A percentile compares a stretch with the other conserved stretches of the same genome.
Evolutionary conservation across 2,888 invertebrate species (phyloP).

Genomic region (Drosophila neutralis): DNA sequence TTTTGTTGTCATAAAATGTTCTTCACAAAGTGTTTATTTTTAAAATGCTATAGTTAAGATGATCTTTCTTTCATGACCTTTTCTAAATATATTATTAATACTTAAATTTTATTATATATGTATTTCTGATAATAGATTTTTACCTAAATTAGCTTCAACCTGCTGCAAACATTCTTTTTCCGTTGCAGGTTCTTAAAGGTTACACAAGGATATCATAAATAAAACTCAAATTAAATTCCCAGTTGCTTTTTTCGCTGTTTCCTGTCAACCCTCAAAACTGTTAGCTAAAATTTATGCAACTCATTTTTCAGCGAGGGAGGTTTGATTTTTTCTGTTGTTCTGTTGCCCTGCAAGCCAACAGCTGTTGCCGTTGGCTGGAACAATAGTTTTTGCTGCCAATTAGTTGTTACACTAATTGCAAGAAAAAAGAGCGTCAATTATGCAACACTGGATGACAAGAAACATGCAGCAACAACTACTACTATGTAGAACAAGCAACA

Average conservation of each 20-base stretch:
- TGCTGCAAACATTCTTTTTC: neutral
- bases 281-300: slow-evolving; percentile 53
- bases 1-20: neutral
- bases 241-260: slow-evolving; percentile 4
- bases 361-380: slow-evolving; percentile 48
- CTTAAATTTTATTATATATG: neutral
- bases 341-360: slow-evolving; percentile 29
- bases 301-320: slow-evolving; percentile 41
- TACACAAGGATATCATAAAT: neutral
- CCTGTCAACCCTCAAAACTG: slow-evolving; percentile 28
- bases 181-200: neutral
- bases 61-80: neutral
- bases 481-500: slow-evolving; percentile 56
- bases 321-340: slow-evolving; percentile 15
- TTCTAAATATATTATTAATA: neutral
- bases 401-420: slow-evolving; percentile 72
- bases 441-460: slow-evolving; percentile 55
- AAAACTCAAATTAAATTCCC: neutral
- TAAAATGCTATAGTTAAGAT: neutral
- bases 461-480: slow-evolving; percentile 27
- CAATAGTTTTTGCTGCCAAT: slow-evolving; percentile 77
- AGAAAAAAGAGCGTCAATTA: slow-evolving; percentile 66
- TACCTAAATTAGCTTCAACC: neutral
- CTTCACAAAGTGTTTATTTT: neutral
- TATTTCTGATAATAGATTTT: neutral